Evolutionary conservation across 2,888 invertebrate genomes (phyloP).

Genomic region (Sthenelais limicola): DNA sequence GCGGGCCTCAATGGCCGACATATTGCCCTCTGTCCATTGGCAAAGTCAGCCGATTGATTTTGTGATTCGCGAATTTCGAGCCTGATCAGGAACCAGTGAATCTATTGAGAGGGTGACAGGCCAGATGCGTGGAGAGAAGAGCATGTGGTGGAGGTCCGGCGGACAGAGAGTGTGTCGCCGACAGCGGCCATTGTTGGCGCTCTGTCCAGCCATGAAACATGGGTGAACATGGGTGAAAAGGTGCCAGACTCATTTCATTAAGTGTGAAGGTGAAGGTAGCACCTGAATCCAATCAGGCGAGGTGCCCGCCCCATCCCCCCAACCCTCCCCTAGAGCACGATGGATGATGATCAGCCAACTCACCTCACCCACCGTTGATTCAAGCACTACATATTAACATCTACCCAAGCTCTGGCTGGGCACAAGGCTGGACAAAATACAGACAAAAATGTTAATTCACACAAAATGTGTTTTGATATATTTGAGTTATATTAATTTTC

Average conservation of each 20-base stretch:
- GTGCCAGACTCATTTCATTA: slow-evolving; percentile 29
- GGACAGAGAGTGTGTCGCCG: not conserved
- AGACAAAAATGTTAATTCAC: no score
- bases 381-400: no score
- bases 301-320: no score
- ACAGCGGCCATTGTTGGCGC: slow-evolving; percentile 7
- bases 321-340: no score
- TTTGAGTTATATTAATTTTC: no score
- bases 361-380: no score
- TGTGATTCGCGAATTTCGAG: slow-evolving; percentile 25
- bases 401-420: no score
- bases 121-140: not conserved
- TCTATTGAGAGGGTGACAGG: not conserved
- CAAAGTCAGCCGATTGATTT: slow-evolving; percentile 13
- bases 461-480: no score
- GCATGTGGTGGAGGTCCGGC: not conserved
- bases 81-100: slow-evolving; percentile 21
- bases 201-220: slow-evolving; percentile 26
- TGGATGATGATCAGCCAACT: no score
- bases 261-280: slow-evolving; percentile 26
- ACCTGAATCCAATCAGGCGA: no score
- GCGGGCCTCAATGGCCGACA: slow-evolving; percentile 16
- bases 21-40: slow-evolving; percentile 10
- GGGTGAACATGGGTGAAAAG: slow-evolving; percentile 21
- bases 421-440: no score